phyloP scores from a whole-genome alignment of 2,797 vertebrate species.

The Poeciliopsis gracilis region DNA sequence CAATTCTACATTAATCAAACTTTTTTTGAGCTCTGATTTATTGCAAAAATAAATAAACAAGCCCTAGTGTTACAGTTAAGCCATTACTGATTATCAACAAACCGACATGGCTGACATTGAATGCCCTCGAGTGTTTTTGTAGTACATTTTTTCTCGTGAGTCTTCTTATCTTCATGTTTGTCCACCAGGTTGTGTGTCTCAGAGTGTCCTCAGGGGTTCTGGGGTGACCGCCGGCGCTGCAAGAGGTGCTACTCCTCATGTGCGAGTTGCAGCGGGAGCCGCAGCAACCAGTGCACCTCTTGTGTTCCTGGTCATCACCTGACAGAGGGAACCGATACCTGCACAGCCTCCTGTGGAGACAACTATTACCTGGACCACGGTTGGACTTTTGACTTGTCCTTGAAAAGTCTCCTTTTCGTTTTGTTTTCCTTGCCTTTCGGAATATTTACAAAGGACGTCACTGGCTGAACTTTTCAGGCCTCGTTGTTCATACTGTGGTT shows the following conservation, averaged over 20 bases:
- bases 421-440: background rate
- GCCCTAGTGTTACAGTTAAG: background rate
- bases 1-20: background rate
- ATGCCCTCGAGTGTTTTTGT: background rate
- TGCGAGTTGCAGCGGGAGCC: conserved; percentile 90
- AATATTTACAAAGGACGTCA: conserved; percentile 6
- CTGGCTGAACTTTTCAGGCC: conserved; percentile 13
- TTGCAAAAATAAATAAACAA: background rate
- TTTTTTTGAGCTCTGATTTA: background rate
- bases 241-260: conserved; percentile 91
- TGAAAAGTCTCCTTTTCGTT: background rate
- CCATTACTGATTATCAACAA: background rate
- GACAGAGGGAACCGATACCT: conserved; percentile 87
- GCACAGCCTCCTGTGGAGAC: conserved; percentile 86
- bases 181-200: conserved; percentile 73
- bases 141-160: background rate
- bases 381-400: conserved; percentile 30
- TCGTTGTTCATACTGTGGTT: conserved; percentile 26
- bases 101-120: background rate
- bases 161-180: conserved; percentile 7
- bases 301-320: conserved; percentile 90
- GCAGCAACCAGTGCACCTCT: conserved; percentile 90
- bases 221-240: conserved; percentile 84
- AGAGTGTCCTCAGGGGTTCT: conserved; percentile 75
- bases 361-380: conserved; percentile 86